Evolutionary conservation across 2,888 invertebrate species (phyloP), one percentile per base, ranked within the genome.

Genomic region (Tridacna gigas): DNA sequence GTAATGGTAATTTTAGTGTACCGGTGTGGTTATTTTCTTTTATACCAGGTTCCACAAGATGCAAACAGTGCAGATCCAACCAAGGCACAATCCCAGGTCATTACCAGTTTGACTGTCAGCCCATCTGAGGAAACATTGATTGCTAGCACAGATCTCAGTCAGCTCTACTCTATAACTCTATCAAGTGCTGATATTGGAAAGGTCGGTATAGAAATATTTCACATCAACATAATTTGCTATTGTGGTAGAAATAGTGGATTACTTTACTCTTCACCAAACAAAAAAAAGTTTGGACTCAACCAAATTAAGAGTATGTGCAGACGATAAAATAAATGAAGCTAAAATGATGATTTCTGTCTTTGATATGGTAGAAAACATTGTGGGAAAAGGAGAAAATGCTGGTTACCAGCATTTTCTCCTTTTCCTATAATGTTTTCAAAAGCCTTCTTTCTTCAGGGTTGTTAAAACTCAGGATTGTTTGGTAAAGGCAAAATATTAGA

Each of bases 61-160:
- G 89, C 88, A 47, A 93, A 94, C 88, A 94, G 93, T 86, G 91
- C 93, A 67, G 94, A 95, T 83, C 93, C 94, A 7, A 84, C 91
- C 26, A 91, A 91, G 79, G 86, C 93, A 3, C 92, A 93, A 83
- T 91, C 91, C 66, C 94, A 95, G 89, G 83, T 91, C 45, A 94
- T 95, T 74, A 91, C 89, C 13, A 91, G 92, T 60, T 88, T 95
- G 87, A 93, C 95, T 11, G 91, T 96, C 56, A 95, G 95, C 88
- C 95, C 95, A 20, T 95, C 95, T 9, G 95, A 95, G 86, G 95
- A 95, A 84, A 95, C 94, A 60, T 89, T 96, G 28, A 93, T 96
- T 25, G 95, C 95, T 65, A 94, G 94, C 61, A 96, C 96, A 0
- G 94, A 94, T 87, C 93, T 94, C 74, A 94, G 94, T 82, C 95